phyloP scores from a whole-genome alignment of 2,797 vertebrate genomes.

The Etheostoma nigrum region DNA sequence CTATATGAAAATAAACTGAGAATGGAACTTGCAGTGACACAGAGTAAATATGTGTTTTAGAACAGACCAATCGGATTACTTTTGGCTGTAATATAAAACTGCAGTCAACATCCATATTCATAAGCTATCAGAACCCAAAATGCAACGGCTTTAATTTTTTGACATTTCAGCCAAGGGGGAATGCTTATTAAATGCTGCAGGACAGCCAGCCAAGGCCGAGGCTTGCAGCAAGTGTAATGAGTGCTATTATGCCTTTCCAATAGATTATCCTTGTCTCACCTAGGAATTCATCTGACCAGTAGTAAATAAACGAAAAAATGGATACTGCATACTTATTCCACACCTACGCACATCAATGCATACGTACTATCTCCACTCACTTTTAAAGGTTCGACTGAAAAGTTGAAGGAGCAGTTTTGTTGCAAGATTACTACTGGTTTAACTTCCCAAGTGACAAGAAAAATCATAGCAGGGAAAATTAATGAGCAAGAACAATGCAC shows the following conservation, averaged over 20 bases:
- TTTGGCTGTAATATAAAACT: slow-evolving; percentile 18
- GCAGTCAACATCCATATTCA: slow-evolving; percentile 44
- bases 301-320: slow-evolving; percentile 20
- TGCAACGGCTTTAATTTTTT: slow-evolving; percentile 31
- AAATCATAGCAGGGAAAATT: not conserved
- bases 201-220: slow-evolving; percentile 11
- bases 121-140: slow-evolving; percentile 12
- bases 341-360: slow-evolving; percentile 6
- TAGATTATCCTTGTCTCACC: slow-evolving; percentile 28
- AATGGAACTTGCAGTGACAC: slow-evolving; percentile 11
- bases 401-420: slow-evolving; percentile 1
- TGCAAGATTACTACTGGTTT: slow-evolving; percentile 10
- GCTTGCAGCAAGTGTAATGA: not conserved
- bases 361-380: not conserved
- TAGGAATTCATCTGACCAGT: slow-evolving; percentile 17
- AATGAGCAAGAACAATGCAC: slow-evolving; percentile 9
- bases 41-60: slow-evolving; percentile 16
- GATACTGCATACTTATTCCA: slow-evolving; percentile 6
- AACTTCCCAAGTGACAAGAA: not conserved
- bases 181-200: slow-evolving; percentile 13
- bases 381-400: not conserved
- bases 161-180: slow-evolving; percentile 3
- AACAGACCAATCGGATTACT: slow-evolving; percentile 18
- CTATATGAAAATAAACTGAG: slow-evolving; percentile 12
- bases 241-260: slow-evolving; percentile 12